A percentile compares a stretch with the other conserved stretches of the same genome.
Evolutionary conservation across 2,113 vertebrate species (phyloP).

Genomic region (Calonectris borealis): DNA sequence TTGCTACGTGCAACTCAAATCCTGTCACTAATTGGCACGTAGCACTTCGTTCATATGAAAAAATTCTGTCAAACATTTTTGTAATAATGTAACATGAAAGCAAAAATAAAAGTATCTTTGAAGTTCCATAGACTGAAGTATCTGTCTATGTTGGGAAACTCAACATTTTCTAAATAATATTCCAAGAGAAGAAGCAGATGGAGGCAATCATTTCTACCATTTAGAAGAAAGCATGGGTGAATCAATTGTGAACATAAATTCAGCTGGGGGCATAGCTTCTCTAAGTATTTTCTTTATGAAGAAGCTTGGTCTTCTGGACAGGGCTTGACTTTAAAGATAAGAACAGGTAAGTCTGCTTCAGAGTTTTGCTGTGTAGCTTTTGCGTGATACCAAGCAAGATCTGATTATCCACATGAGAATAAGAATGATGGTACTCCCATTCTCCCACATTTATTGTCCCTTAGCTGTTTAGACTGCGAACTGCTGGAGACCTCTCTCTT

Average conservation of each 20-base stretch:
- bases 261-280: not conserved
- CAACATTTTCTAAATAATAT: not conserved
- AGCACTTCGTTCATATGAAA: not conserved
- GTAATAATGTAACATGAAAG: not conserved
- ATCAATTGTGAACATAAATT: not conserved
- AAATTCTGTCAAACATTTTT: not conserved
- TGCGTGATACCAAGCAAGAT: not conserved
- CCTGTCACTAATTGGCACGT: not conserved
- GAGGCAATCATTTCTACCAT: not conserved
- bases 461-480: not conserved
- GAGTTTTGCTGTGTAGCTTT: not conserved
- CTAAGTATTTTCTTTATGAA: not conserved
- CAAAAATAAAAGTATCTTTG: not conserved
- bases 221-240: not conserved
- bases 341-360: not conserved
- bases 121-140: not conserved
- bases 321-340: not conserved
- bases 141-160: not conserved
- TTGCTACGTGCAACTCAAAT: not conserved
- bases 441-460: not conserved
- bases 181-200: not conserved
- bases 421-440: not conserved
- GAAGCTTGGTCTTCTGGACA: not conserved
- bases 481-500: not conserved
- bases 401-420: not conserved